Evolutionary conservation across 2,888 invertebrate genomes (phyloP), one percentile per base, ranked within the genome.

Genomic region (Lucinisca nassula): DNA sequence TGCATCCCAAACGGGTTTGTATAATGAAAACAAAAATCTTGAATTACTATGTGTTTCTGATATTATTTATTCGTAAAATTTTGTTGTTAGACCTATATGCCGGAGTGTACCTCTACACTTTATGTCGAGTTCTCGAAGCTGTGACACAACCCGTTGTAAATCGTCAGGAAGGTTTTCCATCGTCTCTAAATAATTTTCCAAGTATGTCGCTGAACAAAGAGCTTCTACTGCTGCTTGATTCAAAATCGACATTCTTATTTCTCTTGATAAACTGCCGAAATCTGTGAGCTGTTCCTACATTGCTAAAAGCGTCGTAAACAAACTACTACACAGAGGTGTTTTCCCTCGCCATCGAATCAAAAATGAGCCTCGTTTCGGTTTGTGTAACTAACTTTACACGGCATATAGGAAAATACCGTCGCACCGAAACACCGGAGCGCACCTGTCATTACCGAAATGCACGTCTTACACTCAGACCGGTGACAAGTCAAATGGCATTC

Each of bases 101-200:
- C n/a, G n/a, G n/a, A n/a, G n/a, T n/a, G n/a, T n/a, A 96, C 95
- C 95, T 91, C 94, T 92, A 84, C 94, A 94, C 86, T 94, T 91
- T 84, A 98, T 98, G 97, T 99, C 99, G 92, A 99, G 97, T 97
- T 99, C 99, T 95, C 99, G 97, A 97, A 99, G 98, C 95, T 98
- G 98, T 87, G 99, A 98, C 95, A 99, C 97, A 96, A 98, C 98
- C 95, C 99, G 97, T 97, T 99, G 99, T 93, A 99, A 97, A 96
- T 99, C 99, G 97, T 99, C 98, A 76, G 99, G 99, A 93, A 99
- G 97, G 97, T 99, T 99, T 97, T 99, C 99, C 87, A 99, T 98
- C 95, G 98, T 98, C 97, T 99, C 99, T 93, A 99, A 97, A 97
- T 99, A 99, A 97, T 99, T 98, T 97, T 99, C 99, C 92, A 99